Evolutionary conservation across 2,888 invertebrate species (phyloP), one percentile per base, ranked within the genome.

Genomic region (Oxytorus armatus): DNA sequence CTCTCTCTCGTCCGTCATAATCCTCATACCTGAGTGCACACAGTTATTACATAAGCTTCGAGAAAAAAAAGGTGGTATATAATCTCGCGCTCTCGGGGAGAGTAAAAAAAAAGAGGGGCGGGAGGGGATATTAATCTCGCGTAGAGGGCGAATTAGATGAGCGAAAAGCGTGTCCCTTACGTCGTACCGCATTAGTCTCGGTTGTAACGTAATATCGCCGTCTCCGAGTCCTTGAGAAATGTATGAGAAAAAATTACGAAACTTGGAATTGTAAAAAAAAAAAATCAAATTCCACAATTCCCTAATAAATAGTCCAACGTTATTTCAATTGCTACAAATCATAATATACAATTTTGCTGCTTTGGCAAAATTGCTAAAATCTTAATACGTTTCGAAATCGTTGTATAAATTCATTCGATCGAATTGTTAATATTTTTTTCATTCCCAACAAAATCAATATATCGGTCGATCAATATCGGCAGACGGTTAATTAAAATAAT

Each of bases 151-250:
- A 55, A 53, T 61, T 74, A 59, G 75, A 75, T 33, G 79, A 79
- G 69, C 63, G 69, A 74, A 79, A 74, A 70, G 70, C 75, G 75
- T 70, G 75, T 72, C 79, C 65, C 59, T 75, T 57, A 23, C 66
- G 61, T 76, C 75, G 59, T 18, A 59, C 61, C 66, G 66, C 23
- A 72, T 79, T 76, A 76, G 70, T 65, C 75, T 51, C 66, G 65
- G 66, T 11, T 72, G 44, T 66, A 74, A 59, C 65, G 61, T 25
- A 65, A 74, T 42, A 51, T 68, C 42, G 4, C 16, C 57, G 14
- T 18, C 0, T 1, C 1, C 16, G 44, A 44, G 44, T 36, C 36
- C 7, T 3, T 8, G 36, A 36, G 36, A 36, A 18, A 59, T 36
- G 5, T 39, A 5, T 11, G 36, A 36, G 33, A 59, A 36, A 36